Conservation (phyloP, 2,113 vertebrate species). For the Tetraodon nigroviridis region DNA sequence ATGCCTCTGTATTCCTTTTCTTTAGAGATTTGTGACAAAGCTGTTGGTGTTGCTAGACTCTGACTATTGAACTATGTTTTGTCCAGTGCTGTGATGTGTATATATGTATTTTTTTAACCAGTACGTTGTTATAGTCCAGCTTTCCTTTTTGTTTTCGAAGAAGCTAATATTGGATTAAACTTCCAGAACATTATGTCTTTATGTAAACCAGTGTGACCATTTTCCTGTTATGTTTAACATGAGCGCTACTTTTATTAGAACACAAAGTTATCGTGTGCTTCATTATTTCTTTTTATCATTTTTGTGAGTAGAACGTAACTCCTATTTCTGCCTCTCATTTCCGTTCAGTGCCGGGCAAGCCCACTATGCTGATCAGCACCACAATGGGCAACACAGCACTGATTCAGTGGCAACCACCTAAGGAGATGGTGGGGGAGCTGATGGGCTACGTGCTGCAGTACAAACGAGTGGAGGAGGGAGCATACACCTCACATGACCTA, state of each 20-base stretch:
- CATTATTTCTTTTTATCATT: no score
- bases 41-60: background rate
- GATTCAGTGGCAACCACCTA: slow-evolving; percentile 97
- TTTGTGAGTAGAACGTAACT: no score
- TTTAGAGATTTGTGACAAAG: background rate
- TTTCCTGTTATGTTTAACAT: background rate
- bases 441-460: slow-evolving; percentile 93
- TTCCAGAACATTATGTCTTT: background rate
- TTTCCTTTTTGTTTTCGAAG: no score
- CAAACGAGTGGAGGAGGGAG: slow-evolving; percentile 85
- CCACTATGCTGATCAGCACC: slow-evolving; percentile 96
- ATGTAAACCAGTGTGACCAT: background rate
- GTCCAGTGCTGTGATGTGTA: background rate
- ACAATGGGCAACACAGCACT: slow-evolving; percentile 93
- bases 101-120: background rate
- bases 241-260: background rate
- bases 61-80: no score
- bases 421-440: slow-evolving; percentile 93
- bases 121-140: no score
- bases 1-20: slow-evolving; percentile 11
- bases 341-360: slow-evolving; percentile 88
- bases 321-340: background rate
- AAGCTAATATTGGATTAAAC: background rate
- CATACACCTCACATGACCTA: slow-evolving; percentile 82
- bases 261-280: no score